Evolutionary conservation across 2,888 invertebrate genomes (phyloP).

Genomic region (Hyalella azteca): DNA sequence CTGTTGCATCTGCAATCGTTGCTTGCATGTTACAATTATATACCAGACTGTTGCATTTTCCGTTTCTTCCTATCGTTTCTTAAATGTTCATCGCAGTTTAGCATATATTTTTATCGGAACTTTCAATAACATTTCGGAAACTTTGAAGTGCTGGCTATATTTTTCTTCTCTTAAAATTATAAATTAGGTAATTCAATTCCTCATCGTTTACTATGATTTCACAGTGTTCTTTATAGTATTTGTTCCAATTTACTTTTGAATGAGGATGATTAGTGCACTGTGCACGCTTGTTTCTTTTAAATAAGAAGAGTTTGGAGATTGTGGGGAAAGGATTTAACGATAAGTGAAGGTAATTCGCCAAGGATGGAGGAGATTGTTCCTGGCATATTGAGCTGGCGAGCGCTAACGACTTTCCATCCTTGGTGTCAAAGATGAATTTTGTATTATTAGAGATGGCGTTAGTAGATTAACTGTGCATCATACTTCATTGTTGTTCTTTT

Average conservation of each 20-base stretch:
- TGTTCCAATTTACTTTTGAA: too few relatives aligned
- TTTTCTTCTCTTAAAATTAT: too few relatives aligned
- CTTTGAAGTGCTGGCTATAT: too few relatives aligned
- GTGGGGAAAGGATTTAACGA: neutral
- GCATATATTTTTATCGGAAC: too few relatives aligned
- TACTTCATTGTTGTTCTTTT: constrained; percentile 37
- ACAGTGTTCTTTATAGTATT: too few relatives aligned
- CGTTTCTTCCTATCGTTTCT: too few relatives aligned
- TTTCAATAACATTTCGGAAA: too few relatives aligned
- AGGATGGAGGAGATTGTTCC: constrained; percentile 5
- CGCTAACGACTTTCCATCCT: constrained; percentile 7
- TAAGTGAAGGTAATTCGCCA: constrained; percentile 8
- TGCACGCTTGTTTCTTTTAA: neutral
- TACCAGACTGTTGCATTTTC: too few relatives aligned
- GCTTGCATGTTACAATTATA: constrained; percentile 1
- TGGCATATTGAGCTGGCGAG: neutral
- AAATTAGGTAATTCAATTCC: too few relatives aligned
- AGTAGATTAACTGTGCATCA: constrained; percentile 36
- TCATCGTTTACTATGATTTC: too few relatives aligned
- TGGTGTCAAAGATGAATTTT: constrained; percentile 33
- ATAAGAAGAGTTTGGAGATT: neutral
- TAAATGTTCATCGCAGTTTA: too few relatives aligned
- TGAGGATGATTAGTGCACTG: neutral
- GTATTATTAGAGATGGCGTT: constrained; percentile 36
- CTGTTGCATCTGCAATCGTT: constrained; percentile 17